These are phyloP conservation scores for Porites australiensis DNA, from an alignment of 64 coral and sea anemone genomes.

Conservation along the genomic window DNA sequence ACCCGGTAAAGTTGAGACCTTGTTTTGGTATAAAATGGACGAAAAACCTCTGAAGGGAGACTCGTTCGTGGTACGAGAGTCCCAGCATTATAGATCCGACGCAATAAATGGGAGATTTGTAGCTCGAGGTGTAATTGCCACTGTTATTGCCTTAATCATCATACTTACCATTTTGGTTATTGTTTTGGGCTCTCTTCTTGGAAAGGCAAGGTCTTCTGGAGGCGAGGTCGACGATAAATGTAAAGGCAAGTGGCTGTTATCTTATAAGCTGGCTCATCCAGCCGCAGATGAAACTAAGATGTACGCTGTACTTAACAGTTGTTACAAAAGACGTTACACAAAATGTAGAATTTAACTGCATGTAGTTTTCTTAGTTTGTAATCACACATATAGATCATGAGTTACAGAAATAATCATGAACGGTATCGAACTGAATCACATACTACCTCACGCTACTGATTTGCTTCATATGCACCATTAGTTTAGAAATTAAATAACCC, in stretches of 20 bases:
- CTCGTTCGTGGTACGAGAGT: neutral
- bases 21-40: conserved; percentile 2
- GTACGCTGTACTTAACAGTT: too few species aligned
- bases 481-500: too few species aligned
- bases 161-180: conserved; percentile 28
- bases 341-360: too few species aligned
- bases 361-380: too few species aligned
- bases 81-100: neutral
- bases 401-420: too few species aligned
- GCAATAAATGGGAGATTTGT: neutral
- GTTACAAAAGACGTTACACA: too few species aligned
- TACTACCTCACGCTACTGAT: too few species aligned
- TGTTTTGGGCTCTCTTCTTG: conserved; percentile 25
- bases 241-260: neutral
- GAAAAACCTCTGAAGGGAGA: neutral
- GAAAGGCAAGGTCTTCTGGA: neutral
- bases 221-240: neutral
- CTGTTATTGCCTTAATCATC: conserved; percentile 23
- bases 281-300: too few species aligned
- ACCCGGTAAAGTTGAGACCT: neutral
- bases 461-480: too few species aligned
- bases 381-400: too few species aligned
- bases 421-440: too few species aligned
- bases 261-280: too few species aligned
- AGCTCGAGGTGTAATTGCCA: conserved; percentile 26